phyloP scores from a whole-genome alignment of 2,113 vertebrate species.

The Morone chrysops region DNA sequence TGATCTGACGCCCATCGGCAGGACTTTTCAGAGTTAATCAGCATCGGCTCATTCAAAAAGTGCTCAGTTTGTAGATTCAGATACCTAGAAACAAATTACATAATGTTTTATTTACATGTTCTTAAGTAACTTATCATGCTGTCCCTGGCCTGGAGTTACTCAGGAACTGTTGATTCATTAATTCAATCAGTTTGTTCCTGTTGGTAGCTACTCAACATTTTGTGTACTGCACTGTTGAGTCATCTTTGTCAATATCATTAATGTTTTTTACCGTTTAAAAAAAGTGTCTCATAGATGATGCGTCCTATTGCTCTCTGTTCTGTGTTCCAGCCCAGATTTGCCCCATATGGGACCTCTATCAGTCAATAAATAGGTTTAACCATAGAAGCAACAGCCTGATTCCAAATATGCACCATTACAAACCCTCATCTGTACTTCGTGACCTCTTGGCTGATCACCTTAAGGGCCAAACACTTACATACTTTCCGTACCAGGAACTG shows the following conservation, averaged over 20 bases:
- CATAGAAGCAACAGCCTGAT: conserved; percentile 41
- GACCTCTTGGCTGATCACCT: conserved; percentile 23
- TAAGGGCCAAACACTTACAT: conserved; percentile 29
- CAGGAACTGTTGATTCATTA: conserved; percentile 1
- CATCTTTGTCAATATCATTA: not conserved
- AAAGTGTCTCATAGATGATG: not conserved
- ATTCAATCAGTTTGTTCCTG: not conserved
- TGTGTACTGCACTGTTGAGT: not conserved
- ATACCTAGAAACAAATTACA: not conserved
- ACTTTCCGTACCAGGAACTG: conserved; percentile 33
- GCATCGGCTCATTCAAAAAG: not conserved
- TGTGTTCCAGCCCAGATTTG: conserved; percentile 26
- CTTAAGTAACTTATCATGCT: not conserved
- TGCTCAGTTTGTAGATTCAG: not conserved
- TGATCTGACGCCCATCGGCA: not conserved
- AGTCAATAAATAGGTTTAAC: conserved; percentile 38
- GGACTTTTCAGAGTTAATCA: not conserved
- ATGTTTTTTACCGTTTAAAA: conserved; percentile 10
- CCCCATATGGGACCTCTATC: conserved; percentile 41
- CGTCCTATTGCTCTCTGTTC: conserved; percentile 3
- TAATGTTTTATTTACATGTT: not conserved
- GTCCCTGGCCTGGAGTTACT: not conserved
- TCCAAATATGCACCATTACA: conserved; percentile 41
- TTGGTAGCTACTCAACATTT: not conserved
- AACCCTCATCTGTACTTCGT: conserved; percentile 28